Evolutionary conservation across 2,888 invertebrate genomes (phyloP).

Genomic region (Furcula furcula): DNA sequence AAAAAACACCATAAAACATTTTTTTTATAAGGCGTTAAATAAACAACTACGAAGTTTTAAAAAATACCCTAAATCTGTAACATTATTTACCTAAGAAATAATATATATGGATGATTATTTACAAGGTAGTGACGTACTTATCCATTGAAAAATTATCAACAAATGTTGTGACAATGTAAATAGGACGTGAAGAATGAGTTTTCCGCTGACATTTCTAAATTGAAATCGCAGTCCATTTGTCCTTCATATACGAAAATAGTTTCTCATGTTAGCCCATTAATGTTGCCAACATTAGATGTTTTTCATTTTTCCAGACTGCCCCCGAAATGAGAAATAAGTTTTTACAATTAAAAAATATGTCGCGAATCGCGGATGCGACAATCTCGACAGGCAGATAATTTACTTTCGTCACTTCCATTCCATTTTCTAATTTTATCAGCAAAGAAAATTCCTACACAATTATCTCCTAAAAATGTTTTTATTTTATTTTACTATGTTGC

Average conservation of each 20-base stretch:
- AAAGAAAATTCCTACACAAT: too few species aligned
- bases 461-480: too few species aligned
- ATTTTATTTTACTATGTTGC: too few species aligned
- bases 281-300: conserved; percentile 23
- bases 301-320: conserved; percentile 4
- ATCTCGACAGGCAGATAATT: conserved; percentile 9
- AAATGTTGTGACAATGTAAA: neutral
- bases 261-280: conserved; percentile 7
- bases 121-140: too few species aligned
- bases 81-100: too few species aligned
- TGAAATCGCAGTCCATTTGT: conserved; percentile 6
- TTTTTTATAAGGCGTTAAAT: too few species aligned
- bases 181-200: neutral
- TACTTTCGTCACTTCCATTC: conserved; percentile 12
- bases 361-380: conserved; percentile 8
- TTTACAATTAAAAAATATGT: conserved; percentile 9
- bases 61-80: too few species aligned
- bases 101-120: too few species aligned
- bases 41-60: too few species aligned
- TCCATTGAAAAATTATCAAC: too few species aligned
- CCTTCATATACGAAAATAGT: conserved; percentile 24
- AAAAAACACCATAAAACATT: too few species aligned
- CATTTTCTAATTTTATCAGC: conserved; percentile 10
- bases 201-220: neutral
- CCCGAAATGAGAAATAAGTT: too few species aligned